Evolutionary conservation across 2,113 vertebrate genomes (phyloP), one percentile per base, ranked within the genome.

Genomic region (Eretmochelys imbricata): DNA sequence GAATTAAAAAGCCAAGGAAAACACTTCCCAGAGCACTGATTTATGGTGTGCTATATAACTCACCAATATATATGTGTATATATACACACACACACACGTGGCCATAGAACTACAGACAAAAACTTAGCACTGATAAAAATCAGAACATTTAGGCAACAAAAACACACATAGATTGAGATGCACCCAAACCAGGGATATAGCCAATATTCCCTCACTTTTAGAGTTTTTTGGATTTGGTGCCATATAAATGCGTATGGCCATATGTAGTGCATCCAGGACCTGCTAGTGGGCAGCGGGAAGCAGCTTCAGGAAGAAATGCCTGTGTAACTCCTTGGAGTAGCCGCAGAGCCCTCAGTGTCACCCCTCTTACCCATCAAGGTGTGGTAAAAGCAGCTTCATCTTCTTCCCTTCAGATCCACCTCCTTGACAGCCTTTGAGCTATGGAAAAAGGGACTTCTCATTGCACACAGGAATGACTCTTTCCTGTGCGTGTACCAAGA

Each of bases 91-190:
- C 59, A 75, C 38, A 38, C 48, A 42, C 1, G 38, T 2, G 57
- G 22, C 57, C 50, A 22, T 49, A 80, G 55, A 31, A 84, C 88
- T 72, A 69, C 10, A 78, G 6, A 38, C 35, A 93, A 75, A 5
- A 14, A 35, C 79, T 86, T 82, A 29, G 84, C 0, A 0, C 51
- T 84, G 38, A 29, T 75, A 75, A 88, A 50, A 89, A n/a, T 10
- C 50, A 94, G 80, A 80, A 84, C 24, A 35, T 72, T 48, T 78
- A 84, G 48, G 14, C 27, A 57, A 25, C 55, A 86, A 86, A 0
- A 0, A 84, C 17, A 50, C 35, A 86, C 55, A 57, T 62, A 38
- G 29, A 80, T 29, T 89, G 17, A 17, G 0, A 0, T 75, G 16
- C 81, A 7, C 14, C 85, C 79, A 85, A 91, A 55, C 27, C 27